phyloP scores from a whole-genome alignment of 1,140 invertebrate species.

The Nylanderia fulva region DNA sequence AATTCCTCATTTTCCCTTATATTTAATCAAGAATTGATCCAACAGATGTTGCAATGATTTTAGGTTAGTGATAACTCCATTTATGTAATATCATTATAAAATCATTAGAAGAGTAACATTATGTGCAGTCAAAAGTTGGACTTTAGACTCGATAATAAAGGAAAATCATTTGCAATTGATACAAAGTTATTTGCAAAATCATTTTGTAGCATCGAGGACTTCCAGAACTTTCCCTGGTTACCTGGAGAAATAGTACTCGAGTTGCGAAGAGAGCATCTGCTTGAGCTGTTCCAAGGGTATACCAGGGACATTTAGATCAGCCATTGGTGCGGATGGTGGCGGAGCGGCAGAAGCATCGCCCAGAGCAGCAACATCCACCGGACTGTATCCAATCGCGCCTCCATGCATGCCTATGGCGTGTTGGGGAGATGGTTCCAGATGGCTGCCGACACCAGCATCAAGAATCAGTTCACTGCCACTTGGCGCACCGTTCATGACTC shows the following conservation, averaged over 20 bases:
- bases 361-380: slow-evolving; percentile 81
- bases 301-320: slow-evolving; percentile 80
- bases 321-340: slow-evolving; percentile 80
- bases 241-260: slow-evolving; percentile 97
- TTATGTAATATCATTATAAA: not conserved
- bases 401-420: slow-evolving; percentile 83
- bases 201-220: not conserved
- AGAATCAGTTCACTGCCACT: slow-evolving; percentile 83
- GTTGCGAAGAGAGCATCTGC: slow-evolving; percentile 92
- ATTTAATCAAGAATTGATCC: not conserved
- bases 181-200: slow-evolving; percentile 29
- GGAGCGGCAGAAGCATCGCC: slow-evolving; percentile 76
- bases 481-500: slow-evolving; percentile 84
- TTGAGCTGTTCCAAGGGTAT: slow-evolving; percentile 91
- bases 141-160: not conserved
- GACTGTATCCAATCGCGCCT: slow-evolving; percentile 82
- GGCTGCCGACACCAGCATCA: slow-evolving; percentile 81
- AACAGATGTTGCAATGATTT: not conserved
- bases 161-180: not conserved
- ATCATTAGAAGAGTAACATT: slow-evolving; percentile 24
- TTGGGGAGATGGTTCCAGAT: slow-evolving; percentile 81
- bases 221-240: slow-evolving; percentile 77
- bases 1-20: not conserved
- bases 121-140: not conserved
- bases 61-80: not conserved